Percentiles rank a stretch among this genome's conserved stretches.
Conservation (phyloP, 2,113 vertebrate genomes). For the Chrysochloris asiatica region DNA sequence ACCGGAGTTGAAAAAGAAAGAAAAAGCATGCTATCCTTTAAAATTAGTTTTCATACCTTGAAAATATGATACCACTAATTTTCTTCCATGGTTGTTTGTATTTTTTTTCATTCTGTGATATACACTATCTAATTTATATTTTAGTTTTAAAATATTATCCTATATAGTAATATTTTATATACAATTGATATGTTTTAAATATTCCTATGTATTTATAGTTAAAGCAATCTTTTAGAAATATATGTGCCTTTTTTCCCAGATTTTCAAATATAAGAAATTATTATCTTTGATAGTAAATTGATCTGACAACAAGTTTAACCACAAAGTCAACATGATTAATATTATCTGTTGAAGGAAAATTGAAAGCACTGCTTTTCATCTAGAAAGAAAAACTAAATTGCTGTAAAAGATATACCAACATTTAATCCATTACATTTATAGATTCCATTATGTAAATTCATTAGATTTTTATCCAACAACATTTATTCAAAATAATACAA, state of each 20-base stretch:
- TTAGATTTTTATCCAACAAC: slow-evolving; percentile 68
- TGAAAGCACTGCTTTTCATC: slow-evolving; percentile 71
- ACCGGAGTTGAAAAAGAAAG: too few relatives aligned
- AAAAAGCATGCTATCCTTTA: background rate
- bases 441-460: slow-evolving; percentile 74
- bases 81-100: background rate
- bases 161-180: slow-evolving; percentile 4
- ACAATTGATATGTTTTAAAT: background rate
- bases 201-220: slow-evolving; percentile 1
- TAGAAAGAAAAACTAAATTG: slow-evolving; percentile 68
- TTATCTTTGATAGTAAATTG: slow-evolving; percentile 64
- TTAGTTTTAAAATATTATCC: background rate
- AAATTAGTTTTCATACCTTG: background rate
- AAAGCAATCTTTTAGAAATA: slow-evolving; percentile 37
- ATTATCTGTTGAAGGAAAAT: slow-evolving; percentile 70
- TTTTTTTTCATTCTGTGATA: slow-evolving; percentile 5
- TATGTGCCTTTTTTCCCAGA: background rate
- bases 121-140: background rate
- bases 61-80: background rate
- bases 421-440: slow-evolving; percentile 73
- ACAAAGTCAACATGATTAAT: slow-evolving; percentile 72
- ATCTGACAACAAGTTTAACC: slow-evolving; percentile 64
- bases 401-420: slow-evolving; percentile 63
- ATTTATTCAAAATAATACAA: slow-evolving; percentile 67
- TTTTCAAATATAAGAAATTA: slow-evolving; percentile 59